Percentiles rank a stretch among this genome's conserved stretches.
These are phyloP conservation scores for Drosophila borborema DNA, from an alignment of 2,888 invertebrate genomes.

Conservation along the genomic window DNA sequence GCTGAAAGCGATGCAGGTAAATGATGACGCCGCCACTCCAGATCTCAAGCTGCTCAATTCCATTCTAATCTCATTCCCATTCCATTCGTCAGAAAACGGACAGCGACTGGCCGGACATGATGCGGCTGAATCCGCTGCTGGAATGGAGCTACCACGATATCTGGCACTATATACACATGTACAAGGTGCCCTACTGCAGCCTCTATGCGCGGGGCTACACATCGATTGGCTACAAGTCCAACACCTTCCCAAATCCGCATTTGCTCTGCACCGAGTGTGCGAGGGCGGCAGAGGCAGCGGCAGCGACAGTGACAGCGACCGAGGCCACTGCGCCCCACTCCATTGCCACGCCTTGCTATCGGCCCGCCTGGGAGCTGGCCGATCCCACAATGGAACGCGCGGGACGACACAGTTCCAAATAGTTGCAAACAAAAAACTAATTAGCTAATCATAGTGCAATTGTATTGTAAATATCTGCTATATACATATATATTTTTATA, in stretches of 20 bases:
- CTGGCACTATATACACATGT: constrained; percentile 93
- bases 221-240: constrained; percentile 92
- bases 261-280: constrained; percentile 83
- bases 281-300: constrained; percentile 62
- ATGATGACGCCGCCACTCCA: neutral
- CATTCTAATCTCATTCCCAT: neutral
- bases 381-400: constrained; percentile 81
- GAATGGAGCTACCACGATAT: constrained; percentile 96
- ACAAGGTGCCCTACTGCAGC: constrained; percentile 94
- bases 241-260: constrained; percentile 92
- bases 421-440: constrained; percentile 1
- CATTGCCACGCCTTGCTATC: constrained; percentile 85
- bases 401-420: constrained; percentile 72
- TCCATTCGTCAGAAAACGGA: constrained; percentile 90
- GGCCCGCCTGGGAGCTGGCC: constrained; percentile 89
- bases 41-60: too few species aligned
- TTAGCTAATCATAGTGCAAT: constrained; percentile 19
- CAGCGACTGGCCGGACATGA: constrained; percentile 94
- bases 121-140: constrained; percentile 95
- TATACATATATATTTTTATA: neutral
- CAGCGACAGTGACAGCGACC: too few species aligned
- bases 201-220: constrained; percentile 97
- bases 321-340: neutral
- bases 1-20: constrained; percentile 88
- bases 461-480: constrained; percentile 23